A percentile compares a stretch with the other conserved stretches of the same genome.
phyloP scores from a whole-genome alignment of 2,888 invertebrate species.

The Apodemia mormo region DNA sequence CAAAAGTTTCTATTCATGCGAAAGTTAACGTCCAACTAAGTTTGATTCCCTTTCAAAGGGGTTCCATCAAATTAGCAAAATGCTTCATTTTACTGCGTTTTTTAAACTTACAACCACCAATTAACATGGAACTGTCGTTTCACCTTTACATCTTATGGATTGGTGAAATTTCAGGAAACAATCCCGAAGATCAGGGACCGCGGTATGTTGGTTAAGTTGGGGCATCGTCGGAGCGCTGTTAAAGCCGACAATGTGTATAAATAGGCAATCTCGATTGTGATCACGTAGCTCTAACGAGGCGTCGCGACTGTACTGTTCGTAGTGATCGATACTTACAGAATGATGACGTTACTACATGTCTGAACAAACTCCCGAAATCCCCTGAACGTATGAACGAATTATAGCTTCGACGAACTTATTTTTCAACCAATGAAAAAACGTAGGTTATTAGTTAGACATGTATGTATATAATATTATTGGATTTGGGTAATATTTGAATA shows the following conservation, averaged over 20 bases:
- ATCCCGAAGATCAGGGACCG: conserved; percentile 46
- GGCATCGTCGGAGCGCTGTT: conserved; percentile 45
- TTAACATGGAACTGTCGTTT: conserved; percentile 40
- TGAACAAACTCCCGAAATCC: not conserved
- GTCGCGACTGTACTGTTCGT: conserved; percentile 59
- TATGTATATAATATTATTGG: too few relatives aligned
- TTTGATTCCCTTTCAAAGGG: conserved; percentile 56
- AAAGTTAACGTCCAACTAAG: conserved; percentile 64
- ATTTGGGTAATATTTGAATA: too few relatives aligned
- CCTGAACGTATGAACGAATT: conserved; percentile 3
- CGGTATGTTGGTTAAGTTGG: conserved; percentile 47
- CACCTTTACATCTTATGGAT: conserved; percentile 31
- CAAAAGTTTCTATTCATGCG: conserved; percentile 51
- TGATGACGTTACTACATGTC: conserved; percentile 45
- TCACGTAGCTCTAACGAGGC: conserved; percentile 77
- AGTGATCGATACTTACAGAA: conserved; percentile 59
- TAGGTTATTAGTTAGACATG: too few relatives aligned
- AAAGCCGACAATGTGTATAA: conserved; percentile 74
- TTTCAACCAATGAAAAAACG: too few relatives aligned
- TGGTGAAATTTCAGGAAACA: conserved; percentile 30
- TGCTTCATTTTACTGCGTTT: conserved; percentile 55
- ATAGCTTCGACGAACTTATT: not conserved
- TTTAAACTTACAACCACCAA: conserved; percentile 44
- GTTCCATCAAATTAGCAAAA: conserved; percentile 59
- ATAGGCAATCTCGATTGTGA: conserved; percentile 76